Percentiles rank a stretch among this genome's conserved stretches.
These are phyloP conservation scores for Eleutherodactylus coqui DNA, from an alignment of 2,797 vertebrate species.

Conservation along the genomic window DNA sequence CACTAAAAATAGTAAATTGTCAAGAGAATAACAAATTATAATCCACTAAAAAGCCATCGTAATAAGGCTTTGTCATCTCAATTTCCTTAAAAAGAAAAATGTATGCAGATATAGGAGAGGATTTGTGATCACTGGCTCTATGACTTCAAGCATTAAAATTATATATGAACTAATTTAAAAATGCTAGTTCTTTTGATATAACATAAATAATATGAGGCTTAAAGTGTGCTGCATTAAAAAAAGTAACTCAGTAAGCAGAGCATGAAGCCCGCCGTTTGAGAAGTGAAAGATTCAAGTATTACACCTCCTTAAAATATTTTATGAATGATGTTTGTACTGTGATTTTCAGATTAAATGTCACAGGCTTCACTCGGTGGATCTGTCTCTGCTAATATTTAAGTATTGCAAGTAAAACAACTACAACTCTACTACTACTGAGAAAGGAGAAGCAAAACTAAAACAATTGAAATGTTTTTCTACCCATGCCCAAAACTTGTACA, in stretches of 20 bases:
- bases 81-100: constrained; percentile 37
- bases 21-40: constrained; percentile 48
- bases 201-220: constrained; percentile 57
- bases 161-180: constrained; percentile 55
- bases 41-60: constrained; percentile 25
- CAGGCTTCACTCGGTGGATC: neutral
- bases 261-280: constrained; percentile 16
- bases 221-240: constrained; percentile 52
- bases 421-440: neutral
- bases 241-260: constrained; percentile 40
- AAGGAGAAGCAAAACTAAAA: too few species aligned
- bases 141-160: constrained; percentile 64
- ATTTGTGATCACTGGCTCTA: constrained; percentile 59
- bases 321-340: constrained; percentile 1
- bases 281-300: constrained; percentile 43
- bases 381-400: neutral
- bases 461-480: too few species aligned
- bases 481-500: too few species aligned
- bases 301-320: constrained; percentile 27
- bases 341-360: constrained; percentile 3
- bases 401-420: neutral
- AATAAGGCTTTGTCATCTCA: constrained; percentile 51
- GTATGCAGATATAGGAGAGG: constrained; percentile 45
- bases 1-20: constrained; percentile 38
- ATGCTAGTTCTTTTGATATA: constrained; percentile 61